Base-by-base conservation (phyloP, 2,113 vertebrate genomes). In the Actenoides lindsayi region DNA sequence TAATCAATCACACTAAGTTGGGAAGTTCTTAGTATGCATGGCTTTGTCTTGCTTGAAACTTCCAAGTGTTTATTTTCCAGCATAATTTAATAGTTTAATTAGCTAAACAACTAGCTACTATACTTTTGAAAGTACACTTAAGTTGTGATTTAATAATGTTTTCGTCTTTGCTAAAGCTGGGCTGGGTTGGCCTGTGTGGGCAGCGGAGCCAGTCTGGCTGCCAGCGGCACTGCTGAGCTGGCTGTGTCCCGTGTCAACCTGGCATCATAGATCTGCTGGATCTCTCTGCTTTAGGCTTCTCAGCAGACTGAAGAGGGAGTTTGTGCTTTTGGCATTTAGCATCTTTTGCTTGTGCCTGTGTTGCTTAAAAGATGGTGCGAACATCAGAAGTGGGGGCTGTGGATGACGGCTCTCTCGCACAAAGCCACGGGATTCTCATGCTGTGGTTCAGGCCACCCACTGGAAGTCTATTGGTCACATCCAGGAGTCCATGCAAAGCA, bases 1-100 rank as follows among this genome's bases (percentile, higher is more conserved):
- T 54, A 93, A 97, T 97, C 97, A 96, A 94, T 98, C 97, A 97
- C 5, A 1, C 51, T 63, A 91, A 96, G 70, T 96, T 96, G 50
- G 57, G 82, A 15, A 75, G 69, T 85, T 95, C 88, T 94, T 93
- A 87, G 87, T 93, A 96, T 96, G 97, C 93, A 83, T 74, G 87
- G 92, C 78, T 92, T 95, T 96, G 77, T 87, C 91, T 95, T 44
- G 85, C 69, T 94, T 48, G 12, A 95, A 96, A 95, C 86, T 97
- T 98, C 87, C 68, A 81, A 97, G 95, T 90, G 73, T 87, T 94
- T 96, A 64, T 85, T 96, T 97, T 94, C 70, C 53, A 92, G 82
- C 30, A 83, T 97, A 95, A 91, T 96, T 96, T 88, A 89, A 97
- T 96, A 96, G 88, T 93, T 93, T 90, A 95, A 96, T 95, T 96